Evolutionary conservation across 1,140 invertebrate species (phyloP).

Genomic region (Bombus impatiens): DNA sequence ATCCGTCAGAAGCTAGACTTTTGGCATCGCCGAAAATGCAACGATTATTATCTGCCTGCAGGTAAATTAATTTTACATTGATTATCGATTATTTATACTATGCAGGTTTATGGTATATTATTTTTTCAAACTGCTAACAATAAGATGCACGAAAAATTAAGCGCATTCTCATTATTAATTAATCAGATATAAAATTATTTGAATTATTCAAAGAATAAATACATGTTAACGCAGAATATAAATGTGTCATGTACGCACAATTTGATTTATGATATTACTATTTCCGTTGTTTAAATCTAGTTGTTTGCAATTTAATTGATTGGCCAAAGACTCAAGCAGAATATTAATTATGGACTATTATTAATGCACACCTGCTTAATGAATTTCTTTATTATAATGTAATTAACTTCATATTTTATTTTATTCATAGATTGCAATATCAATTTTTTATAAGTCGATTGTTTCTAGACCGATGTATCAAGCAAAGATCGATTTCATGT

Average conservation of each 20-base stretch:
- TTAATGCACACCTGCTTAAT: neutral
- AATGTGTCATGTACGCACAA: too few relatives aligned
- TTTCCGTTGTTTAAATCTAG: neutral
- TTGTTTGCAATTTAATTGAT: neutral
- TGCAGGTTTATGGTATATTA: neutral
- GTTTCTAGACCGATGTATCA: too few relatives aligned
- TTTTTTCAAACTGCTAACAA: neutral
- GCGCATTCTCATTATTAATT: neutral
- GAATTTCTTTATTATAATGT: too few relatives aligned
- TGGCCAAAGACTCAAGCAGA: too few relatives aligned
- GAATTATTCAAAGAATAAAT: neutral
- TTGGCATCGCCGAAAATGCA: constrained; percentile 81
- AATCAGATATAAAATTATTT: constrained; percentile 9
- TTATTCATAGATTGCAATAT: too few relatives aligned
- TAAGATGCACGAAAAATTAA: neutral
- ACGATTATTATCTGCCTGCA: constrained; percentile 79
- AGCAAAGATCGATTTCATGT: neutral
- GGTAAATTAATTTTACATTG: constrained; percentile 61
- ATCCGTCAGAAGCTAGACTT: constrained; percentile 79
- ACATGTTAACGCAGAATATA: too few relatives aligned
- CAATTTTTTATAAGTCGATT: too few relatives aligned
- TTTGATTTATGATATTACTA: neutral
- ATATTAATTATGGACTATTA: neutral
- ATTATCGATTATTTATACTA: neutral
- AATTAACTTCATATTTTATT: too few relatives aligned